Conservation (phyloP, 1,140 invertebrate genomes). For the Orius insidiosus region DNA sequence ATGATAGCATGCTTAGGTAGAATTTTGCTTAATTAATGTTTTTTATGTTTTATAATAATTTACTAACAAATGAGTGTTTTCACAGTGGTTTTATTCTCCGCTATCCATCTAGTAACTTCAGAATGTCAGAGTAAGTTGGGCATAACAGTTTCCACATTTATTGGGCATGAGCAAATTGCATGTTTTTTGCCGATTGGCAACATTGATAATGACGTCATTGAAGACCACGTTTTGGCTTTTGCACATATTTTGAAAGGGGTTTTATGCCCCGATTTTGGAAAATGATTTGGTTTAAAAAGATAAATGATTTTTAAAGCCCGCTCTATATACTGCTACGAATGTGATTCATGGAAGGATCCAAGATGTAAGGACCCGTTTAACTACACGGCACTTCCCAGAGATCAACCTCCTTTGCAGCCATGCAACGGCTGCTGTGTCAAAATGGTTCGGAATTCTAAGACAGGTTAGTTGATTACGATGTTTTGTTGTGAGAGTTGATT, state of each 20-base stretch:
- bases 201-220: background rate
- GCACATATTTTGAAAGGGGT: background rate
- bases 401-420: constrained; percentile 65
- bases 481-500: constrained; percentile 10
- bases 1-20: no score
- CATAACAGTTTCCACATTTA: background rate
- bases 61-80: constrained; percentile 16
- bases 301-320: constrained; percentile 37
- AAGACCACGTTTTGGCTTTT: background rate
- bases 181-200: background rate
- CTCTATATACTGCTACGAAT: constrained; percentile 82
- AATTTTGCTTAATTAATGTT: no score
- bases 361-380: constrained; percentile 85
- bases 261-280: background rate
- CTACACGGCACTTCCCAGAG: constrained; percentile 64
- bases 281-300: background rate
- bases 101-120: constrained; percentile 28
- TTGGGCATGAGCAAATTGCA: background rate
- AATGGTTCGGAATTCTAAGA: constrained; percentile 79
- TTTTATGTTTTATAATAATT: background rate
- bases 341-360: constrained; percentile 74
- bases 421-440: constrained; percentile 90
- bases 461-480: no score
- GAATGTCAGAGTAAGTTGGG: constrained; percentile 35
- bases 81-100: constrained; percentile 30